Base-by-base conservation (phyloP, 2,888 invertebrate genomes). In the Homarus gammarus region DNA sequence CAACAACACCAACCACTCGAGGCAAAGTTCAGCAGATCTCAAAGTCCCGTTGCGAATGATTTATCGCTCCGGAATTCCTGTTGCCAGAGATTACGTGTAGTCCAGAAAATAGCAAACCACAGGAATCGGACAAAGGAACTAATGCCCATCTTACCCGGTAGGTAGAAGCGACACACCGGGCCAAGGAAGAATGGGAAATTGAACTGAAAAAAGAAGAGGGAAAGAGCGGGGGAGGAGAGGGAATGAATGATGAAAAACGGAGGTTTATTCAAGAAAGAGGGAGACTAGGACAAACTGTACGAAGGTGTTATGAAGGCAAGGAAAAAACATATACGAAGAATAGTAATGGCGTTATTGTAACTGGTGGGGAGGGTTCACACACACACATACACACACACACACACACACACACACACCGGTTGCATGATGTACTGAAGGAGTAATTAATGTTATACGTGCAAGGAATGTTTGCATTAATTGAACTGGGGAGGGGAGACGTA, bases 121-220 rank as follows among this genome's bases (percentile, higher is more conserved):
- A 82, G 75, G 82, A 87, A 72, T 87, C 87, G 87, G 87, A 87
- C 87, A 72, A 27, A 68, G 70, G 44, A 70, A 82, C 87, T 87
- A 87, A 87, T 87, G 82, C 87, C 87, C 82, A 70, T 78, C 78
- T 68, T 81, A 87, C 87, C 64, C 87, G 87, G 82, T 72, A 61
- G 87, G 87, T 87, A 75, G 87, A 87, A 87, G 73, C 56, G 51
- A 38, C 87, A 64, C 87, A 49, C 87, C 87, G 87, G 64, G 18
- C 27, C 27, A 27, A 31, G 49, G 49, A 70, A 83, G 68, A 27
- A 40, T 27, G 44, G 33, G 70, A 31, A 40, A 31, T 31, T 8
- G 78, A 10, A 36, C 10, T 22, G 36, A 56, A 77, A 77, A 49
- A n/a, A 49, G 27, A 77, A 77, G 49, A 61, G 27, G 36, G 33